Base-by-base conservation (phyloP, 2,888 invertebrate species). In the Chydorus sphaericus region DNA sequence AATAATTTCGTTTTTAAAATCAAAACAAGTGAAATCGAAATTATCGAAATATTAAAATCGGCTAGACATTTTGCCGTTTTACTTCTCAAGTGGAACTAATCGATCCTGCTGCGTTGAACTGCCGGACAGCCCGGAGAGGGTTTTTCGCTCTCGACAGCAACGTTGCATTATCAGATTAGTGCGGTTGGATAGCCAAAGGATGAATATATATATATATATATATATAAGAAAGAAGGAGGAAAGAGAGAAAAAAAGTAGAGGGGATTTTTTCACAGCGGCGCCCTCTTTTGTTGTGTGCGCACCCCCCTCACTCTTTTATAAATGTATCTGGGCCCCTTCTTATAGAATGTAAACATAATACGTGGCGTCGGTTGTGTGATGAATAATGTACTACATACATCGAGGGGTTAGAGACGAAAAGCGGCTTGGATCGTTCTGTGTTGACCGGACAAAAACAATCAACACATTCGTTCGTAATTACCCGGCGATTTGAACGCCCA, bases 151-250 rank as follows among this genome's bases (percentile, higher is more conserved):
- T n/a, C n/a, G n/a, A 10, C 33, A 33, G 33, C 52, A 37, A 39
- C 52, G 52, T 52, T 52, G 52, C 52, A 52, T 52, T 52, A 52
- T 52, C 52, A 52, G 52, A 52, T 52, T 52, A 52, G 52, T 52
- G 36, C 52, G 36, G 52, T 52, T 52, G 52, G 31, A 33, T 52
- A 52, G 52, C 31, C 52, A 52, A 44, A n/a, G n/a, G n/a, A n/a
- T n/a, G n/a, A n/a, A n/a, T n/a, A n/a, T n/a, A n/a, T n/a, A n/a
- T n/a, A n/a, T n/a, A n/a, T n/a, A n/a, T 44, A 28, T 44, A 44
- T 10, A 14, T 7, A 16, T 8, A 39, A n/a, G 10, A 18, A 16
- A n/a, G 39, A 10, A 23, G 20, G 39, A 18, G 16, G 39, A 23
- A 23, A 16, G 30, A 51, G 30, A 20, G 31, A 30, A 8, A 18